Evolutionary conservation across 2,113 vertebrate genomes (phyloP).

Genomic region (Cervus canadensis): DNA sequence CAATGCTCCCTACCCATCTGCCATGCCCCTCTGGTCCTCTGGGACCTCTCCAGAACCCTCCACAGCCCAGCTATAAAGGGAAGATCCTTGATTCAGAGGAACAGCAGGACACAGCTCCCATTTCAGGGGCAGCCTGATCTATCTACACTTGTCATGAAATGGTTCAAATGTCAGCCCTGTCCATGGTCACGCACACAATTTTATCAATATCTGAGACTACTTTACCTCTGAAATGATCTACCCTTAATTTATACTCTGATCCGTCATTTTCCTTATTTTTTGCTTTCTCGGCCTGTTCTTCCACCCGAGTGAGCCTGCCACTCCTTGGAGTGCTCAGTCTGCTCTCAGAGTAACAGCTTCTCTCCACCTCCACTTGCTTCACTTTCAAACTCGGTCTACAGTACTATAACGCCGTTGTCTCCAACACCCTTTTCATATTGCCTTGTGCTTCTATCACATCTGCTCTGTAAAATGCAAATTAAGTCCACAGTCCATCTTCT

Average conservation of each 20-base stretch:
- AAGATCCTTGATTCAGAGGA: not conserved
- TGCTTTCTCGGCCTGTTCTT: not conserved
- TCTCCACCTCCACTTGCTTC: not conserved
- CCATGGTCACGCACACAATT: not conserved
- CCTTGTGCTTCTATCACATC: not conserved
- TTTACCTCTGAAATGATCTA: not conserved
- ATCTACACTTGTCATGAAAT: not conserved
- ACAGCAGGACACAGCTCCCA: too few species aligned
- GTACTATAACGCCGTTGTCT: not conserved
- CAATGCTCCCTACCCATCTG: not conserved
- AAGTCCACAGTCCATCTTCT: slow-evolving; percentile 28
- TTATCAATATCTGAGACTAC: not conserved
- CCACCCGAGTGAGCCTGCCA: not conserved
- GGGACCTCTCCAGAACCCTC: not conserved
- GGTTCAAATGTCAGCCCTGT: not conserved
- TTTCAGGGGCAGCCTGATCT: not conserved
- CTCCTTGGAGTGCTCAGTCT: not conserved
- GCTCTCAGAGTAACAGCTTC: not conserved
- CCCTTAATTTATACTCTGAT: not conserved
- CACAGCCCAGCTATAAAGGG: not conserved
- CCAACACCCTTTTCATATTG: not conserved
- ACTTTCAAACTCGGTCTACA: not conserved
- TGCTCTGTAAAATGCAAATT: slow-evolving; percentile 47
- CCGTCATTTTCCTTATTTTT: not conserved
- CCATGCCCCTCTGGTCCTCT: not conserved